Percentiles rank a stretch among this genome's conserved stretches.
These are phyloP conservation scores for Gorsachius magnificus DNA, from an alignment of 2,797 vertebrate species.

Conservation along the genomic window DNA sequence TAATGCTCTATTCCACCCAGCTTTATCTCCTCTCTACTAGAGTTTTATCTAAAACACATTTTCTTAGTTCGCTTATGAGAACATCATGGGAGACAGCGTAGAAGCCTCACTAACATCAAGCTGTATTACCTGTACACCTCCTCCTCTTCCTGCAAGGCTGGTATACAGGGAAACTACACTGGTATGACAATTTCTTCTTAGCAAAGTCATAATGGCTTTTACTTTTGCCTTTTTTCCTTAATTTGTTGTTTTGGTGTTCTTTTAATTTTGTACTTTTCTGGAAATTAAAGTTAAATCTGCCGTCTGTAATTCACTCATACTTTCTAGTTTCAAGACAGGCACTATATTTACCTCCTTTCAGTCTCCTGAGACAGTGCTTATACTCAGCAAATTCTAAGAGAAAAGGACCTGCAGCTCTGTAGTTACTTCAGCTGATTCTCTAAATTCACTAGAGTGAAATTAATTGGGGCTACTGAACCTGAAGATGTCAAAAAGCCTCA, in stretches of 20 bases:
- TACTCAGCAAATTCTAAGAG: neutral
- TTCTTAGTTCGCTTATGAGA: neutral
- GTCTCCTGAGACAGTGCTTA: rapidly evolving
- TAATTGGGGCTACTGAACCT: neutral
- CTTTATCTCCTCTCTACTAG: neutral
- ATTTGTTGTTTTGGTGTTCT: rapidly evolving
- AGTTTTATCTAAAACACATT: neutral
- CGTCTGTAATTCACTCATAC: neutral
- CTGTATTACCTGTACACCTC: neutral
- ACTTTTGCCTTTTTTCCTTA: neutral
- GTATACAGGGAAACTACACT: neutral
- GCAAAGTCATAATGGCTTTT: neutral
- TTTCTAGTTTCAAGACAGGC: neutral
- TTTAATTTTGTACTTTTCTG: neutral
- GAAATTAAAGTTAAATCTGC: neutral
- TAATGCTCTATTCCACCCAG: neutral
- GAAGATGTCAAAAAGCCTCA: slow-evolving; percentile 6
- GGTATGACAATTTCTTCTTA: neutral
- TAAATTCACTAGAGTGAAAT: neutral
- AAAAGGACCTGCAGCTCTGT: neutral
- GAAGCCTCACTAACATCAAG: neutral
- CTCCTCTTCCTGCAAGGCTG: neutral
- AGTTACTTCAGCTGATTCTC: slow-evolving; percentile 26
- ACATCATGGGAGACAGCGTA: neutral
- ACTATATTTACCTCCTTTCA: neutral